Evolutionary conservation across 2,797 vertebrate species (phyloP), one percentile per base, ranked within the genome.

Genomic region (Eremophila alpestris): DNA sequence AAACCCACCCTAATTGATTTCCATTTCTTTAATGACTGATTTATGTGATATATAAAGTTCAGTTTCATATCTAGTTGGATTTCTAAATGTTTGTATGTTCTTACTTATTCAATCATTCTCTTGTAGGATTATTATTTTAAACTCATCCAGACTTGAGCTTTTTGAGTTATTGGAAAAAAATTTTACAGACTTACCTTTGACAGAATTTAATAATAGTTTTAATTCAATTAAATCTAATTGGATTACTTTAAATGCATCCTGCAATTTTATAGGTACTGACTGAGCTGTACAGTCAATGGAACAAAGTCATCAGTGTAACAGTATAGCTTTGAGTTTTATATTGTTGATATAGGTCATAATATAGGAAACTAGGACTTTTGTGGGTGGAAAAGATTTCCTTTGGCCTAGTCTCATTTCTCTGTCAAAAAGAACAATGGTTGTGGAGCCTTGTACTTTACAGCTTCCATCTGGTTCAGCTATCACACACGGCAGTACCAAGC

Each of bases 81-180:
- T 94, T 76, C 92, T 93, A 83, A 87, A 95, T 93, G 89, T 96
- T 94, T 94, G 68, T 92, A 54, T 81, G 65, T 83, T 81, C 64
- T 91, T 94, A 86, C 89, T 97, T 92, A 95, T 94, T 94, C 94
- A 97, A 96, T 97, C 95, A 96, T 89, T 91, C 80, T 93, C 89
- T 89, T 95, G 82, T 77, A 95, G 73, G 68, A 87, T 94, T 96
- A 97, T 97, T 97, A 97, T 96, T 97, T 97, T 97, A 95, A 97
- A 96, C 62, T 97, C 97, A 94, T 96, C 70, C 89, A 96, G 95
- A 96, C 92, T 87, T 94, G 78, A 97, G 97, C 95, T 98, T 95
- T 98, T 97, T 97, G 92, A 80, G 73, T 93, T 98, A 98, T 97
- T 97, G 95, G 92, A 83, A 82, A 89, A 95, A 95, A 93, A 91